Evolutionary conservation across 2,888 invertebrate species (phyloP), one percentile per base, ranked within the genome.

Genomic region (Lasioglossum villosulum): DNA sequence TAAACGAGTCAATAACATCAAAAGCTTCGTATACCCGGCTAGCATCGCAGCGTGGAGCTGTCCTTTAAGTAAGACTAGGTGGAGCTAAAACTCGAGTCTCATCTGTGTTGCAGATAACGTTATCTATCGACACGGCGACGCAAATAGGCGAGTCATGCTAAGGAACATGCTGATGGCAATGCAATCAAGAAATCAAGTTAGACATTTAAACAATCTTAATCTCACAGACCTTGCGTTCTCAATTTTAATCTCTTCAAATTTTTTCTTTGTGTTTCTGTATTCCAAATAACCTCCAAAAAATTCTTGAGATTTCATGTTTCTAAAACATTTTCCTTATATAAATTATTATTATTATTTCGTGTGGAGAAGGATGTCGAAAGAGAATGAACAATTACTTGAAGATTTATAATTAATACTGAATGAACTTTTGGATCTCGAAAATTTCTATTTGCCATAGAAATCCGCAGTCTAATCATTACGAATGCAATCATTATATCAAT

Each of bases 1-100:
- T 91, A 93, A 90, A 91, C 92, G 91, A 92, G 92, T 91, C 91
- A 94, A 93, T 92, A 94, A 94, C 93, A 94, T 94, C 94, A 94
- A 94, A 94, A 94, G 94, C 93, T 92, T 91, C 82, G 86, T 82
- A 90, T 94, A 94, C 92, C 94, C 94, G 94, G 94, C 86, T 91
- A 81, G 79, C 91, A 94, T 93, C 83, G 83, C 75, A 73, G 77
- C 73, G 88, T 77, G 81, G 90, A 90, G 91, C 71, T 68, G n/a
- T 63, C 30, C 48, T 27, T 12, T 30, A n/a, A 45, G 56, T 30
- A n/a, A 45, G 56, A 27, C 34, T 76, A 80, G 75, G 59, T 80
- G 70, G 45, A 75, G 48, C 75, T 73, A 45, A 75, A n/a, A 39
- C 16, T 48, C 37, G n/a, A 48, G 27, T 37, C n/a, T 30, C 30